phyloP scores from a whole-genome alignment of 2,888 invertebrate genomes.

The Odontocolon sp. region DNA sequence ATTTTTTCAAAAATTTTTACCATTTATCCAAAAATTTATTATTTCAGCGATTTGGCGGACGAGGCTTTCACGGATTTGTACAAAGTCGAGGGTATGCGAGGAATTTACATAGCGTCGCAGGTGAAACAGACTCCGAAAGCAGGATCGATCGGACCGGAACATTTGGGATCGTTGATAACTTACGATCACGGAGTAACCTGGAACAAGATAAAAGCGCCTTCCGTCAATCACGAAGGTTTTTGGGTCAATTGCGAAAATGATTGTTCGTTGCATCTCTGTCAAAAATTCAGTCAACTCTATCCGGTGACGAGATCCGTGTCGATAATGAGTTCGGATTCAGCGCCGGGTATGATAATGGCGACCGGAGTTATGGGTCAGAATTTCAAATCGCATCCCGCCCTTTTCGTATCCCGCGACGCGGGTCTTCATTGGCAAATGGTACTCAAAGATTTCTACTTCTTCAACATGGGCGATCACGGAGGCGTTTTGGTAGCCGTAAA shows the following conservation, averaged over 20 bases:
- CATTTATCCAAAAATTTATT: conserved; percentile 64
- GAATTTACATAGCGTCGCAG: conserved; percentile 94
- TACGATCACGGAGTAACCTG: conserved; percentile 94
- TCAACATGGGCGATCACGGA: conserved; percentile 95
- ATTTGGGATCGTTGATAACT: conserved; percentile 90
- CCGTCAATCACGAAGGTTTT: conserved; percentile 86
- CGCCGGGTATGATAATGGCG: conserved; percentile 94
- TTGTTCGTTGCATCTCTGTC: conserved; percentile 93
- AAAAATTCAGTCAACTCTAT: conserved; percentile 91
- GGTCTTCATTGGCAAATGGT: conserved; percentile 92
- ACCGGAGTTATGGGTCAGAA: conserved; percentile 91
- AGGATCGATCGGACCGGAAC: conserved; percentile 86
- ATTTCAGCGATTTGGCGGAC: conserved; percentile 87
- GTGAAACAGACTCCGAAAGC: conserved; percentile 83
- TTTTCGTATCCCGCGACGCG: conserved; percentile 91
- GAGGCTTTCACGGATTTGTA: conserved; percentile 94
- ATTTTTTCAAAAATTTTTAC: neutral
- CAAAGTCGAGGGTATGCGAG: conserved; percentile 92
- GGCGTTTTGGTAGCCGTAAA: conserved; percentile 93
- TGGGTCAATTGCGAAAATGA: conserved; percentile 86
- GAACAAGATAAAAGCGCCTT: conserved; percentile 88
- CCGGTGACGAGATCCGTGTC: conserved; percentile 90
- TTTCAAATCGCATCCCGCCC: conserved; percentile 90
- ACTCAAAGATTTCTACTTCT: conserved; percentile 90
- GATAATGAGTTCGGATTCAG: conserved; percentile 92